phyloP scores from a whole-genome alignment of 2,888 invertebrate genomes.

The Drosophila kanekoi region DNA sequence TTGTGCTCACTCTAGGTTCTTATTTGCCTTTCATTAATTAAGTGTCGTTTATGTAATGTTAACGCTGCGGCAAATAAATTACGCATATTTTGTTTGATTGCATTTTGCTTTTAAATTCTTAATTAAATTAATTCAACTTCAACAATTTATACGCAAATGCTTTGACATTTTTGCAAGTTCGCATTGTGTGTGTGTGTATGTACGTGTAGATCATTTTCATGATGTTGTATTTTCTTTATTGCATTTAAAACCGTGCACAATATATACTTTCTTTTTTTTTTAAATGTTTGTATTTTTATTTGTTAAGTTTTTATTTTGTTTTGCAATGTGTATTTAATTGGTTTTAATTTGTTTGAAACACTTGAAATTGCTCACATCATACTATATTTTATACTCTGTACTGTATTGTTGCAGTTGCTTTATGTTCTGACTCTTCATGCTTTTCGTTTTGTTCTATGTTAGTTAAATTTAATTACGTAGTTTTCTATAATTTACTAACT shows the following conservation, averaged over 20 bases:
- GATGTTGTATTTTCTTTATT: conserved; percentile 59
- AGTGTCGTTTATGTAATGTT: conserved; percentile 44
- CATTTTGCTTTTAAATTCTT: conserved; percentile 63
- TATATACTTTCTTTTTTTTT: no score
- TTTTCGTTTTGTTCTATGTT: conserved; percentile 60
- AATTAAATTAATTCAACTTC: conserved; percentile 74
- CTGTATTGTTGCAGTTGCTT: conserved; percentile 28
- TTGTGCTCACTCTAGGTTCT: conserved; percentile 77
- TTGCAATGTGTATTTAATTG: conserved; percentile 57
- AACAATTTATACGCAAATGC: conserved; percentile 56
- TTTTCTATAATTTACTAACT: conserved; percentile 75
- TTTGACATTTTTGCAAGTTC: conserved; percentile 21
- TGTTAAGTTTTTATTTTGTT: conserved; percentile 17
- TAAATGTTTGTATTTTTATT: conserved; percentile 40
- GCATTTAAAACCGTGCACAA: conserved; percentile 77
- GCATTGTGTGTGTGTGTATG: conserved; percentile 57
- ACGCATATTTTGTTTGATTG: conserved; percentile 55
- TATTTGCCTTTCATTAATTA: conserved; percentile 59
- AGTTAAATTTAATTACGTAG: conserved; percentile 76
- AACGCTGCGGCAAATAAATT: conserved; percentile 51
- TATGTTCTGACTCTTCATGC: conserved; percentile 26
- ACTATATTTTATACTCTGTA: conserved; percentile 44
- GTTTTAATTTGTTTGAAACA: conserved; percentile 70
- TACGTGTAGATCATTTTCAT: conserved; percentile 65
- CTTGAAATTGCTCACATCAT: conserved; percentile 79